Percentiles rank a stretch among this genome's conserved stretches.
These are phyloP conservation scores for Bradypodion ventrale DNA, from an alignment of 2,797 vertebrate genomes.

Conservation along the genomic window DNA sequence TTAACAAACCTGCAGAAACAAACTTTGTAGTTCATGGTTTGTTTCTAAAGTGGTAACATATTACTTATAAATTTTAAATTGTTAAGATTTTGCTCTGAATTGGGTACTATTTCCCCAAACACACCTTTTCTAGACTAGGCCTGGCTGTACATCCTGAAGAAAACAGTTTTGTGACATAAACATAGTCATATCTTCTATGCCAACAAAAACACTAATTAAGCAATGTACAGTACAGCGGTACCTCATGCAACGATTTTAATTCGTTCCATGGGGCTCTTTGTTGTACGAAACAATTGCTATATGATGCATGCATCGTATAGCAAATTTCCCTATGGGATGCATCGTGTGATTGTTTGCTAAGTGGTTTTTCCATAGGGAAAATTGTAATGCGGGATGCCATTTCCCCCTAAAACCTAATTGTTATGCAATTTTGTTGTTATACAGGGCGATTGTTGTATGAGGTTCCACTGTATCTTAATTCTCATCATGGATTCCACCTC, in stretches of 20 bases:
- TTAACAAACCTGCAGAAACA: background rate
- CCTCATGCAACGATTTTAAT: no score
- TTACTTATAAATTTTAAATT: background rate
- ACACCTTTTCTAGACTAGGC: background rate
- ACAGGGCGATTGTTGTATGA: no score
- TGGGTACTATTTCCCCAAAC: background rate
- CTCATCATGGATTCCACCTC: background rate
- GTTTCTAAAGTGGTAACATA: background rate
- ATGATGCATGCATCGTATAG: no score
- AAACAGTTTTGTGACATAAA: background rate
- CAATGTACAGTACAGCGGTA: background rate
- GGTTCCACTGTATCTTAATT: no score
- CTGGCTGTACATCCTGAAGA: background rate
- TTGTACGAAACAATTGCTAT: no score
- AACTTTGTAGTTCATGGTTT: background rate
- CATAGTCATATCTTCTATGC: background rate
- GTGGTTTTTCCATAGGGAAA: no score
- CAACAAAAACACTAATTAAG: background rate
- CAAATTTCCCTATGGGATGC: no score
- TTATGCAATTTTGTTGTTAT: no score
- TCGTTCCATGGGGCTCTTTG: no score
- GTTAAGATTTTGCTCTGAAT: background rate
- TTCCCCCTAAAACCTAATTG: no score
- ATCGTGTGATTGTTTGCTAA: no score
- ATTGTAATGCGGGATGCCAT: no score